phyloP scores from a whole-genome alignment of 2,113 vertebrate species.

The Etheostoma spectabile region DNA sequence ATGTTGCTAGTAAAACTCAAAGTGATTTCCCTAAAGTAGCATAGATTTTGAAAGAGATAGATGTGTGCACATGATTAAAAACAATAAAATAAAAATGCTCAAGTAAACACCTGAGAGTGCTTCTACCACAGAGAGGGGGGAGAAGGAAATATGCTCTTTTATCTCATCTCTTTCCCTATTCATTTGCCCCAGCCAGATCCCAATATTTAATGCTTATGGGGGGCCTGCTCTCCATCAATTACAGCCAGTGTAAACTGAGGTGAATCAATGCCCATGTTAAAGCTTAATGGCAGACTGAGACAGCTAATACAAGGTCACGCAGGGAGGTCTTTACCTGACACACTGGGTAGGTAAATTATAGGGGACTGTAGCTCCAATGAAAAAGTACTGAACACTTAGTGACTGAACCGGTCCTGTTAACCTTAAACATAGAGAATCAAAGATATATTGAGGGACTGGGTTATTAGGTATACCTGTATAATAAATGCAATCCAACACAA shows the following conservation, averaged over 20 bases:
- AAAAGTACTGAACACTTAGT: background rate
- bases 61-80: slow-evolving; percentile 22
- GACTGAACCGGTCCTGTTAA: background rate
- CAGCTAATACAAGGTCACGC: slow-evolving; percentile 51
- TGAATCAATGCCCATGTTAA: slow-evolving; percentile 33
- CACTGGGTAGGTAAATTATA: background rate
- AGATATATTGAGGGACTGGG: background rate
- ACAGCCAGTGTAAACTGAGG: slow-evolving; percentile 46
- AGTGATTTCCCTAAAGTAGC: background rate
- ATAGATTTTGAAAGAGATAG: slow-evolving; percentile 34
- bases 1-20: background rate
- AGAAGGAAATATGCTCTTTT: slow-evolving; percentile 60
- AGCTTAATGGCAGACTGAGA: background rate
- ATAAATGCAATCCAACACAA: background rate
- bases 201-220: slow-evolving; percentile 46
- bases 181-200: slow-evolving; percentile 45
- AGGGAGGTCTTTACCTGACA: slow-evolving; percentile 32
- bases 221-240: slow-evolving; percentile 41
- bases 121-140: slow-evolving; percentile 18
- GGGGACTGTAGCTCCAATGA: background rate
- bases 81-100: background rate
- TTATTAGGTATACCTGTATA: background rate
- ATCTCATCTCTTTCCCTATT: slow-evolving; percentile 41
- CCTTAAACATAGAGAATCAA: background rate
- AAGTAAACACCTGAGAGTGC: slow-evolving; percentile 39